Percentiles rank a stretch among this genome's conserved stretches.
These are phyloP conservation scores for Sinocyclocheilus rhinocerous DNA, from an alignment of 2,113 vertebrate genomes.

Conservation along the genomic window DNA sequence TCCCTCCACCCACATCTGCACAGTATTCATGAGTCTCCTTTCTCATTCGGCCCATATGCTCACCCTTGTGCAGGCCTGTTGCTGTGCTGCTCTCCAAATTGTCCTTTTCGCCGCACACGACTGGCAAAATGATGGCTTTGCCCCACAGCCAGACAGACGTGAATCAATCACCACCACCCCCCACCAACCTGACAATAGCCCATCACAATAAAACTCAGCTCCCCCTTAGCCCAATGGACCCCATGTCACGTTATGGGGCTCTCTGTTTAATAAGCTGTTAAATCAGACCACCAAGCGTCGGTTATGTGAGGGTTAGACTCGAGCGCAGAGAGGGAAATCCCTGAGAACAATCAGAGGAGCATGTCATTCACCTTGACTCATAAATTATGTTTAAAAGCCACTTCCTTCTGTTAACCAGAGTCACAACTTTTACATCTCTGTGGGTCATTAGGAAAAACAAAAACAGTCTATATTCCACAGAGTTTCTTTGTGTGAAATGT, in stretches of 20 bases:
- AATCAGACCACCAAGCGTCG: conserved; percentile 64
- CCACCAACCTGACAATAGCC: conserved; percentile 46
- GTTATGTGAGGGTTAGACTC: conserved; percentile 5
- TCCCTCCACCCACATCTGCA: conserved; percentile 70
- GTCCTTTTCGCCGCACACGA: conserved; percentile 69
- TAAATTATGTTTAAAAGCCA: conserved; percentile 33
- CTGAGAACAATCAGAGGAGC: conserved; percentile 46
- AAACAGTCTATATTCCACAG: conserved; percentile 32
- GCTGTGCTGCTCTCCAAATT: conserved; percentile 70
- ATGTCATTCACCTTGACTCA: conserved; percentile 41
- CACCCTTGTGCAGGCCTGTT: conserved; percentile 71
- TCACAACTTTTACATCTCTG: conserved; percentile 37
- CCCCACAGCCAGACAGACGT: conserved; percentile 42
- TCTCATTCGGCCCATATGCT: conserved; percentile 77
- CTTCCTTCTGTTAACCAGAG: conserved; percentile 46
- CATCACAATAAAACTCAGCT: conserved; percentile 58
- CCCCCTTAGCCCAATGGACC: conserved; percentile 47
- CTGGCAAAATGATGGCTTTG: conserved; percentile 67
- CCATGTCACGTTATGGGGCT: conserved; percentile 53
- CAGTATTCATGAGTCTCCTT: conserved; percentile 67
- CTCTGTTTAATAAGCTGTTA: conserved; percentile 61
- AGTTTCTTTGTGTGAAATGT: conserved; percentile 46
- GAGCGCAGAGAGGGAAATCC: conserved; percentile 28
- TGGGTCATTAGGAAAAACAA: conserved; percentile 43
- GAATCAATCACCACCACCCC: conserved; percentile 56